These are phyloP conservation scores for Presbytis comata DNA, from an alignment of 2,797 vertebrate genomes.

Conservation along the genomic window DNA sequence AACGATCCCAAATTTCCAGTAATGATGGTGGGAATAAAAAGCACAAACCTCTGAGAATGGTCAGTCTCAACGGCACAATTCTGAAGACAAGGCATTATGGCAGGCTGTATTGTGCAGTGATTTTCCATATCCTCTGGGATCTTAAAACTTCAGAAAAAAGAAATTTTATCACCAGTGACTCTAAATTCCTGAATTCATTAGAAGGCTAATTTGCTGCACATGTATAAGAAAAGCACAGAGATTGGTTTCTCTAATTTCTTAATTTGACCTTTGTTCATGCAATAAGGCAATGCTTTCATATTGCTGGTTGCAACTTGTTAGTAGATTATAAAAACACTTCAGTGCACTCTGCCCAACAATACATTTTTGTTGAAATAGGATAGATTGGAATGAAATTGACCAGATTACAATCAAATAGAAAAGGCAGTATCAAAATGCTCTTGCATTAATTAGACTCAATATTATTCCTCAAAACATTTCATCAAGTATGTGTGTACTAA, in stretches of 20 bases:
- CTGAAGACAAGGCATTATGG: not conserved
- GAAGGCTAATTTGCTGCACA: not conserved
- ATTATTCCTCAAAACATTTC: not conserved
- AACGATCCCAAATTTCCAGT: not conserved
- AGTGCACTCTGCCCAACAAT: not conserved
- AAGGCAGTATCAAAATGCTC: not conserved
- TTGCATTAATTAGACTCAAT: not conserved
- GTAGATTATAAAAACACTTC: not conserved
- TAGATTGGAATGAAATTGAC: not conserved
- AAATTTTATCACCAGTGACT: not conserved
- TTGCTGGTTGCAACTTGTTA: not conserved
- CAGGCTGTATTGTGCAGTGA: not conserved
- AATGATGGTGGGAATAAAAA: not conserved
- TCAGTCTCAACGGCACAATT: too few relatives aligned
- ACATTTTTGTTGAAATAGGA: not conserved
- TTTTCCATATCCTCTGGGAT: not conserved
- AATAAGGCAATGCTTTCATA: not conserved
- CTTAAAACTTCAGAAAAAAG: not conserved
- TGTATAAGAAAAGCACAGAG: not conserved
- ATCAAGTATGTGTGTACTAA: not conserved
- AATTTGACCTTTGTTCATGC: not conserved
- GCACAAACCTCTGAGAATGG: not conserved
- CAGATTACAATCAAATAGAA: not conserved
- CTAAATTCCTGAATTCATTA: not conserved
- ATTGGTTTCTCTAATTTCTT: not conserved